phyloP scores from a whole-genome alignment of 2,797 vertebrate genomes.

The Siniperca obscura region DNA sequence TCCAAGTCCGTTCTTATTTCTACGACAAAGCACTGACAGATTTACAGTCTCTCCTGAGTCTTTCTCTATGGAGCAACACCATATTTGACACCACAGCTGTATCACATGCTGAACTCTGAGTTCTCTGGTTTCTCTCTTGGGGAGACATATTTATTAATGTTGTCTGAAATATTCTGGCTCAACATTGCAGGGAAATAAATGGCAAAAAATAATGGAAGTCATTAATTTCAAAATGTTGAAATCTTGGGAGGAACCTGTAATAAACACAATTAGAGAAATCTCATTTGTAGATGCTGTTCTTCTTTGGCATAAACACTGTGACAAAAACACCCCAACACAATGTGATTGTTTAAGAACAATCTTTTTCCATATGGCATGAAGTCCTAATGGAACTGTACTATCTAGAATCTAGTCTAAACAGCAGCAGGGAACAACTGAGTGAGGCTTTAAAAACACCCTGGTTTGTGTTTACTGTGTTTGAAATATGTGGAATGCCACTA shows the following conservation, averaged over 20 bases:
- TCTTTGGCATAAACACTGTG: neutral
- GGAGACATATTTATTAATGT: neutral
- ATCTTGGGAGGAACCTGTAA: neutral
- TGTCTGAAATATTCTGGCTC: neutral
- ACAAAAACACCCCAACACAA: conserved; percentile 2
- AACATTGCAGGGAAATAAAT: neutral
- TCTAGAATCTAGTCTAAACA: conserved; percentile 32
- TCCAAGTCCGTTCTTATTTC: conserved; percentile 9
- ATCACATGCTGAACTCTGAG: conserved; percentile 13
- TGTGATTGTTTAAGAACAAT: conserved; percentile 19
- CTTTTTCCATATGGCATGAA: conserved; percentile 1
- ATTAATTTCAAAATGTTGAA: neutral
- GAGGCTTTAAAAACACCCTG: neutral
- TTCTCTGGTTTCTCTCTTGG: neutral
- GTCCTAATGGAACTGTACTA: neutral
- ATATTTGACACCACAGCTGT: conserved; percentile 11
- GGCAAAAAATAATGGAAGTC: neutral
- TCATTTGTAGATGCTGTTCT: neutral
- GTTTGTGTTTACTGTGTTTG: conserved; percentile 30
- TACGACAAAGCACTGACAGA: neutral
- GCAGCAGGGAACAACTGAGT: conserved; percentile 16
- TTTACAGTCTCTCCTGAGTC: neutral
- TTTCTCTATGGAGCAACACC: conserved; percentile 2
- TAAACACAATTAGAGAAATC: neutral
- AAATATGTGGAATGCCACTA: conserved; percentile 15